Base-by-base conservation (phyloP, 2,113 vertebrate genomes). In the Chitala chitala region DNA sequence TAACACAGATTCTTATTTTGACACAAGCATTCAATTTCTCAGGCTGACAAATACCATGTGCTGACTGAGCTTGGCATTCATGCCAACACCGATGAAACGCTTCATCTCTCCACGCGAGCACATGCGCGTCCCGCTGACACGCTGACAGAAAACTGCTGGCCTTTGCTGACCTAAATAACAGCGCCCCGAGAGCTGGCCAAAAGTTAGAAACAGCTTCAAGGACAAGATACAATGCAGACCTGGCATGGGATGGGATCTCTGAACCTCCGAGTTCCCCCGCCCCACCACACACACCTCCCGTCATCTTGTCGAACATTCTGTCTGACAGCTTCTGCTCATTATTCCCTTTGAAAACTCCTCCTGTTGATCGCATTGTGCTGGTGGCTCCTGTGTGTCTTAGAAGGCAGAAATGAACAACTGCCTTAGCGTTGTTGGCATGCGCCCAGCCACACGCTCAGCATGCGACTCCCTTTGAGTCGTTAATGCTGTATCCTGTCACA, bases 21-120 rank as follows among this genome's bases (percentile, higher is more conserved):
- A 38, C 6, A 8, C 6, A 2, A 38, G 17, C 36, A 2, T 5
- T 15, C 59, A 17, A 36, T 63, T 36, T 63, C 33, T 29, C 9
- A 20, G 38, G 31, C 59, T 36, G 59, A 33, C 15, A n/a, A 38
- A 63, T 36, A n/a, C 6, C 31, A 17, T 20, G 8, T 26, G 31
- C 58, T 61, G 58, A 61, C 59, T 63, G 59, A 33, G 38, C 58
- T 20, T 61, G 15, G 36, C 58, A 61, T 20, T 63, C 31, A 63
- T 63, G n/a, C 17, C 59, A 20, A 7, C 12, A 3, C 13, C 4
- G 5, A 15, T 7, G 2, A 7, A 17, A 17, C 38, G 13, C 33
- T 38, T 8, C 9, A 63, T 63, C 58, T 1, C 3, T 38, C 33
- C 20, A 33, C 33, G 6, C 5, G 6, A 63, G 59, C n/a, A 15